Conservation (phyloP, 2,113 vertebrate genomes). For the Sinocyclocheilus grahami region DNA sequence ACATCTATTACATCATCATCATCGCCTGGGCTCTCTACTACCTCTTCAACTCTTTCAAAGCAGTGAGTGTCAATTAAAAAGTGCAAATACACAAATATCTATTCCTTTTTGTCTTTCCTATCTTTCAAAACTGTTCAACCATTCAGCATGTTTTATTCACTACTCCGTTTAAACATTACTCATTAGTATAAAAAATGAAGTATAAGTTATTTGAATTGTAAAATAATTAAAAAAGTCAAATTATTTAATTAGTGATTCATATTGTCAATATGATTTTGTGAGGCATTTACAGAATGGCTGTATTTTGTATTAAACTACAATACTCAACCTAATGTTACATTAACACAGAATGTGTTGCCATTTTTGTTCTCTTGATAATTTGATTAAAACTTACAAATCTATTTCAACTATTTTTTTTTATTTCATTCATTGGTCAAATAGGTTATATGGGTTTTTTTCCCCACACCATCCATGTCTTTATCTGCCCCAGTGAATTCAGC, state of each 20-base stretch:
- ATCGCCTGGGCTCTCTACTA: conserved; percentile 92
- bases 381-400: not conserved
- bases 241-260: too few species aligned
- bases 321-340: not conserved
- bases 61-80: conserved; percentile 66
- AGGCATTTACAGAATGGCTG: not conserved
- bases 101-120: not conserved
- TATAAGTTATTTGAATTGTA: too few species aligned
- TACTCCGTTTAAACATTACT: not conserved
- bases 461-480: not conserved
- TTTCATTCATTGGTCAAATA: not conserved
- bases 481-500: not conserved
- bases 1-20: conserved; percentile 92
- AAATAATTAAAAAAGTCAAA: too few species aligned
- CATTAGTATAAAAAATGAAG: too few species aligned
- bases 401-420: not conserved
- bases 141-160: not conserved
- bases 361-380: not conserved
- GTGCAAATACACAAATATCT: not conserved
- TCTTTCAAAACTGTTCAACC: not conserved
- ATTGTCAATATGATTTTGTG: not conserved
- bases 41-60: conserved; percentile 86
- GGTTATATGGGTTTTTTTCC: not conserved
- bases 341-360: not conserved
- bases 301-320: not conserved